These are phyloP conservation scores for Cydia strobilella DNA, from an alignment of 1,140 invertebrate species.

Conservation along the genomic window DNA sequence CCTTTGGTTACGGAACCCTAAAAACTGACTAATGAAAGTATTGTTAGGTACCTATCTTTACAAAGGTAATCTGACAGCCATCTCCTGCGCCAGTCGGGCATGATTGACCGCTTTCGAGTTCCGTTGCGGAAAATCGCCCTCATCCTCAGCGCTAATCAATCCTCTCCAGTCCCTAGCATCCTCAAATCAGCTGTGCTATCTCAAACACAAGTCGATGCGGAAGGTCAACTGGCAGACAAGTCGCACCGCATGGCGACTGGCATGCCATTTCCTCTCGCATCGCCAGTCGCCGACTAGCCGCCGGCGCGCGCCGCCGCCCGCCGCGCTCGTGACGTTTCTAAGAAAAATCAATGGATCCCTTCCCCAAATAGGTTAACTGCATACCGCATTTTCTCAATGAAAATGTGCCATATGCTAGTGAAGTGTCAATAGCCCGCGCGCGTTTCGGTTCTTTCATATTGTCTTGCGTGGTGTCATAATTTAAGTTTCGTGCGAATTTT, in stretches of 20 bases:
- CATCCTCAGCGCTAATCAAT: background rate
- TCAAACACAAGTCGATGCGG: slow-evolving; percentile 55
- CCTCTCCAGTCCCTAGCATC: slow-evolving; percentile 22
- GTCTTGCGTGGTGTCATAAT: slow-evolving; percentile 72
- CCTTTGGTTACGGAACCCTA: too few relatives aligned
- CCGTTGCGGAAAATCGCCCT: background rate
- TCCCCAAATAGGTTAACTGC: slow-evolving; percentile 69
- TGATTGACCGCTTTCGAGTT: background rate
- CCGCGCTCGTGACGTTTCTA: slow-evolving; percentile 68
- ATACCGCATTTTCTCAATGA: slow-evolving; percentile 76
- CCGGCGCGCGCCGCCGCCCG: slow-evolving; percentile 70
- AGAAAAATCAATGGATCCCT: slow-evolving; percentile 76
- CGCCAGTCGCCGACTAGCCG: slow-evolving; percentile 69
- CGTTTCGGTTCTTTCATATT: slow-evolving; percentile 65
- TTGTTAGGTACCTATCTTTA: too few relatives aligned
- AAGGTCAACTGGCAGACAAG: slow-evolving; percentile 60
- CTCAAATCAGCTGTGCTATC: slow-evolving; percentile 60
- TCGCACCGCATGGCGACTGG: slow-evolving; percentile 66
- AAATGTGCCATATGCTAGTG: slow-evolving; percentile 76
- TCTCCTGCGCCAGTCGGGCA: background rate
- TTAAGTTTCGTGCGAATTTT: slow-evolving; percentile 41
- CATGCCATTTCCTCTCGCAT: slow-evolving; percentile 59
- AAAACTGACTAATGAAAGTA: too few relatives aligned
- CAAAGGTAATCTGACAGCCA: background rate
- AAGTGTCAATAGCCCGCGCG: slow-evolving; percentile 62